Evolutionary conservation across 2,797 vertebrate species (phyloP).

Genomic region (Octomys mimax): DNA sequence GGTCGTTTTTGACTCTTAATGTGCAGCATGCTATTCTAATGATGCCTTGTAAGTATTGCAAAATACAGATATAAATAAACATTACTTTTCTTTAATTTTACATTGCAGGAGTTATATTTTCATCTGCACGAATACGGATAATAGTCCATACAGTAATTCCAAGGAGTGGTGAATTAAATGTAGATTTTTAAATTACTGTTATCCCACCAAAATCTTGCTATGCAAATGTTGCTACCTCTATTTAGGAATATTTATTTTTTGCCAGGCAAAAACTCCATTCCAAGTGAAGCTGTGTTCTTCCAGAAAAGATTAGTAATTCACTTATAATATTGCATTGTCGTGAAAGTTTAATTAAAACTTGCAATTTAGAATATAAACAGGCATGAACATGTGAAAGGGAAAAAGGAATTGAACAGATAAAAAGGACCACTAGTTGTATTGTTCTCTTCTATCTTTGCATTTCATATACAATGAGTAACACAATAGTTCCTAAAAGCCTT

Average conservation of each 20-base stretch:
- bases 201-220: not conserved
- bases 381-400: not conserved
- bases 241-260: conserved; percentile 9
- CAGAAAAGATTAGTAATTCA: conserved; percentile 8
- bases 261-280: not conserved
- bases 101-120: conserved; percentile 22
- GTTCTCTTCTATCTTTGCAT: not conserved
- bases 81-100: not conserved
- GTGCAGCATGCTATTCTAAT: not conserved
- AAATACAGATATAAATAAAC: not conserved
- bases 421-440: not conserved
- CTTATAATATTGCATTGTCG: not conserved
- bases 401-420: not conserved
- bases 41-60: not conserved
- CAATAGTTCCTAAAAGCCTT: not conserved
- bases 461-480: not conserved
- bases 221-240: not conserved
- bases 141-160: not conserved
- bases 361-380: not conserved
- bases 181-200: conserved; percentile 28
- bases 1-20: not conserved
- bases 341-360: conserved; percentile 42
- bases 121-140: not conserved
- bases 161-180: not conserved
- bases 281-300: not conserved